Evolutionary conservation across 2,797 vertebrate genomes (phyloP), one percentile per base, ranked within the genome.

Genomic region (Pitangus sulphuratus): DNA sequence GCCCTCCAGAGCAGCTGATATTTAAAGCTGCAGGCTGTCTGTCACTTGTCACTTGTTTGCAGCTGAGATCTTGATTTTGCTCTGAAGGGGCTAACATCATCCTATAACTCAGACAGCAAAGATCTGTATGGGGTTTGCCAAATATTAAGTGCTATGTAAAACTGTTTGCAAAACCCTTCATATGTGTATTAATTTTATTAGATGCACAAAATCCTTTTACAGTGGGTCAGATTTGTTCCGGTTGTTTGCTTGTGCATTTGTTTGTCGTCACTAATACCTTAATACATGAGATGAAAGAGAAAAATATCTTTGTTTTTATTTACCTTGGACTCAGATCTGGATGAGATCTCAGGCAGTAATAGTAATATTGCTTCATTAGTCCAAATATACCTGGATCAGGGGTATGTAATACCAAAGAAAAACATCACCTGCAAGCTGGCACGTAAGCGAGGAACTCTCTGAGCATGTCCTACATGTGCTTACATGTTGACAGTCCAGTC

Each of bases 11-110:
- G 56, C 53, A 90, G 56, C 47, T 48, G 83, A 75, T 89, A 95
- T 95, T 97, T 94, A 96, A 94, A 96, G 91, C 89, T 89, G 50
- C 81, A 89, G 79, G 57, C 57, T 82, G 71, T 84, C 84, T 82
- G 68, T 89, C 84, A 94, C 68, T 93, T 3, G 68, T 89, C 84
- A 94, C 68, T 93, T 3, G 4, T 79, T 91, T 94, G 84, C 74
- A 81, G 64, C 2, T 26, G 70, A 92, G 87, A 86, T 93, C 86
- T 72, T 70, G 26, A 19, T 91, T 90, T 94, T 5, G 2, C 81
- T 95, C 70, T 83, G 50, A 33, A 91, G 71, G 78, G 95, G 79
- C 45, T 66, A 72, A 87, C 37, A 68, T 81, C 85, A 77, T 89
- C 64, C 65, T 87, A 44, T 68, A 95, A 87, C 30, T 60, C 30